phyloP scores from a whole-genome alignment of 2,113 vertebrate species.

The Tauraco erythrolophus region DNA sequence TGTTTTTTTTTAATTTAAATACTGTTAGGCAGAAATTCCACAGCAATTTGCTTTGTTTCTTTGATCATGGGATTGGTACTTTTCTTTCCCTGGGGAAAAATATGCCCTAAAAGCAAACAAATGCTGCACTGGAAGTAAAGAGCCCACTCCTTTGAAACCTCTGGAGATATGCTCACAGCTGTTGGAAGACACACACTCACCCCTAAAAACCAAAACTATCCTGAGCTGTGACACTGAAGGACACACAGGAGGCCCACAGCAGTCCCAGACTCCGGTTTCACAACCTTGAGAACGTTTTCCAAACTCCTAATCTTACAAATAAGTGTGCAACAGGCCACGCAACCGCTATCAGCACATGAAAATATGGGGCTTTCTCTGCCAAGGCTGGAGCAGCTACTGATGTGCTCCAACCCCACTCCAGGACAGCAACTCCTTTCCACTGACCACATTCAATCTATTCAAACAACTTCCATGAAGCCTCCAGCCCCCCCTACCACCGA shows the following conservation, averaged over 20 bases:
- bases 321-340: neutral
- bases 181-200: neutral
- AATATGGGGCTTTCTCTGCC: neutral
- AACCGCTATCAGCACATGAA: neutral
- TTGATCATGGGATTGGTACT: neutral
- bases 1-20: neutral
- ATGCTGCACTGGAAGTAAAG: neutral
- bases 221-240: neutral
- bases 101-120: constrained; percentile 34
- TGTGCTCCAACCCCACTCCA: neutral
- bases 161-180: neutral
- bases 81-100: constrained; percentile 10
- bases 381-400: neutral
- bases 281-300: neutral
- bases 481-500: neutral
- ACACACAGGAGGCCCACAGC: neutral
- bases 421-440: neutral
- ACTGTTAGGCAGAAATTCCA: neutral
- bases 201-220: neutral
- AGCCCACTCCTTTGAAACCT: neutral
- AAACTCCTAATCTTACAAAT: neutral
- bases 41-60: constrained; percentile 20
- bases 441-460: accelerated
- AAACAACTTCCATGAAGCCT: neutral
- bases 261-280: neutral